Percentiles rank a stretch among this genome's conserved stretches.
phyloP scores from a whole-genome alignment of 2,797 vertebrate species.

The Diplodus sargus region DNA sequence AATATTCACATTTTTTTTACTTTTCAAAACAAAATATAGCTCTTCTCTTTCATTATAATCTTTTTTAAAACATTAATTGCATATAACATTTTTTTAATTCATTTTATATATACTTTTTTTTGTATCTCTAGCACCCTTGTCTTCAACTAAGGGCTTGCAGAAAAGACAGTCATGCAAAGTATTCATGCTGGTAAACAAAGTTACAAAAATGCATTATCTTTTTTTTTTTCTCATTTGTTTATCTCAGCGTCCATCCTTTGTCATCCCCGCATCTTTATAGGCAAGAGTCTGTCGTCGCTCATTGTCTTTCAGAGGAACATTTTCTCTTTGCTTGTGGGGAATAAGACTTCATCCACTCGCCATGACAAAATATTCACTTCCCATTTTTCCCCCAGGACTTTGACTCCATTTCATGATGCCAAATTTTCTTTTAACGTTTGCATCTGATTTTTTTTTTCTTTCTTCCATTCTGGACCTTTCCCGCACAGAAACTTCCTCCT shows the following conservation, averaged over 20 bases:
- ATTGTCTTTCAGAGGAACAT: slow-evolving; percentile 56
- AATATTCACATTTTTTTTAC: slow-evolving; percentile 86
- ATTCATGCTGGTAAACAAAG: slow-evolving; percentile 92
- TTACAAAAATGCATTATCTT: slow-evolving; percentile 89
- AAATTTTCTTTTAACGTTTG: slow-evolving; percentile 67
- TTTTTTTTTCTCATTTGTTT: slow-evolving; percentile 76
- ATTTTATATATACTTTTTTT: slow-evolving; percentile 84
- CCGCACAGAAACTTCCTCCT: slow-evolving; percentile 60
- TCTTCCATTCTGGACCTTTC: slow-evolving; percentile 47
- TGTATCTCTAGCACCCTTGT: slow-evolving; percentile 86
- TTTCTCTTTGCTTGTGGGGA: slow-evolving; percentile 37
- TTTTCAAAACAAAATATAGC: slow-evolving; percentile 90
- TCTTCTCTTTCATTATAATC: slow-evolving; percentile 88
- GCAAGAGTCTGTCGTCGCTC: slow-evolving; percentile 68
- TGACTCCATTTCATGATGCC: slow-evolving; percentile 59
- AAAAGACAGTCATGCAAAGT: slow-evolving; percentile 90
- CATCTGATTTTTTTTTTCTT: slow-evolving; percentile 55
- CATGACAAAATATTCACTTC: slow-evolving; percentile 49
- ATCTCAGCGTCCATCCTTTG: slow-evolving; percentile 75
- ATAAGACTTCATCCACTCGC: slow-evolving; percentile 21
- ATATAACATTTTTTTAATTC: slow-evolving; percentile 87
- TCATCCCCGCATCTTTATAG: slow-evolving; percentile 53
- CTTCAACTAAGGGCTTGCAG: slow-evolving; percentile 88
- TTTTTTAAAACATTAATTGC: slow-evolving; percentile 88
- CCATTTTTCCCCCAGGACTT: slow-evolving; percentile 42